Evolutionary conservation across 2,888 invertebrate species (phyloP).

Genomic region (Cephus pygmeus): DNA sequence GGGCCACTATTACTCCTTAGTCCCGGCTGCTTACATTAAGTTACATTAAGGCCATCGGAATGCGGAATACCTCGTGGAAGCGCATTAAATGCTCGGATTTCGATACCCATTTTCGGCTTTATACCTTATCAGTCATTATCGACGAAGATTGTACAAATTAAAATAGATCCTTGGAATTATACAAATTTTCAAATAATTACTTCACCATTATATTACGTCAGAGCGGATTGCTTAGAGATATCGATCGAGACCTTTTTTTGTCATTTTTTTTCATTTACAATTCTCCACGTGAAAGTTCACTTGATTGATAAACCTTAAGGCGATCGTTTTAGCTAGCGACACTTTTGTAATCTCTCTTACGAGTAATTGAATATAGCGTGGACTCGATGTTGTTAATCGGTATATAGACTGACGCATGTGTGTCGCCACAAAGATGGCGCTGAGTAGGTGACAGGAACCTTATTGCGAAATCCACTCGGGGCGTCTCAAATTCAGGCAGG

Average conservation of each 20-base stretch:
- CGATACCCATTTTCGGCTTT: background rate
- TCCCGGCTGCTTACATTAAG: slow-evolving; percentile 58
- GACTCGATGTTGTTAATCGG: background rate
- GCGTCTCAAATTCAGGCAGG: slow-evolving; percentile 62
- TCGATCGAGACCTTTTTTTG: background rate
- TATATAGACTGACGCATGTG: background rate
- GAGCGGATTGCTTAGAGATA: background rate
- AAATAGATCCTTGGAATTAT: background rate
- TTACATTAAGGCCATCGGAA: slow-evolving; percentile 41
- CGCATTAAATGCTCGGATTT: slow-evolving; percentile 42
- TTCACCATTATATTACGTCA: background rate
- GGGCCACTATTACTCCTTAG: slow-evolving; percentile 58
- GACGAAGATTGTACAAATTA: background rate
- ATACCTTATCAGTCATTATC: background rate
- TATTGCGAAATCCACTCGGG: slow-evolving; percentile 59
- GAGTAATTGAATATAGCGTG: background rate
- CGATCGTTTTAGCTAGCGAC: background rate
- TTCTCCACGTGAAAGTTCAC: background rate
- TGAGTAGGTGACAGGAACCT: slow-evolving; percentile 42
- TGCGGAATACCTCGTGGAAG: slow-evolving; percentile 5
- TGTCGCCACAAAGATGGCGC: background rate
- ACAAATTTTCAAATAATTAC: background rate
- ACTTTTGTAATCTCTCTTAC: background rate
- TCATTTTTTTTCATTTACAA: background rate
- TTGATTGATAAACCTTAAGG: background rate